Base-by-base conservation (phyloP, 2,888 invertebrate species). In the Harpalus rubripes region DNA sequence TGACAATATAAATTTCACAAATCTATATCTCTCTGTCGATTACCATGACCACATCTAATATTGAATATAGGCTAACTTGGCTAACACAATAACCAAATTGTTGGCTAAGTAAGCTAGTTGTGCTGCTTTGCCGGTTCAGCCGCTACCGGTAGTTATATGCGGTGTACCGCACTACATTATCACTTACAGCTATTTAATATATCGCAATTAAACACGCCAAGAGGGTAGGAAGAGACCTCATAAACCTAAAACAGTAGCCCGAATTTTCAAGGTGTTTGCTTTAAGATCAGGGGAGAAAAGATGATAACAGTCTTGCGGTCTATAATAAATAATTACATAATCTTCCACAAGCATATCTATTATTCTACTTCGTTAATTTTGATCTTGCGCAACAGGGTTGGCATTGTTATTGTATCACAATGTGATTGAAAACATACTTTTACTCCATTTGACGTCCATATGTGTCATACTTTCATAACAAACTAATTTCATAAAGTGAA, bases 121-220 rank as follows among this genome's bases (percentile, higher is more conserved):
- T 12, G 44, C 44, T 4, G n/a, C 7, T 52, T 52, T 52, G 12
- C 39, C 39, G 68, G 68, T 39, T 68, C 5, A 68, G 10, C 39
- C 68, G 68, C 32, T 39, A 68, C 68, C 68, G 68, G 68, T 68
- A 39, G 68, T 15, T 68, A 15, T 68, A 32, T 39, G 68, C 32
- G 68, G 68, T 10, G 32, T n/a, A 68, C 68, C 68, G 68, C 39
- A 68, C 32, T 32, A 39, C 68, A 68, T 68, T 68, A 68, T 39
- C 39, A 39, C 39, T 63, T 63, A 68, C 39, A 39, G 68, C 68
- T 39, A 68, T 68, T 68, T 68, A 68, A 68, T 68, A 68, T 39
- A 68, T 68, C 68, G 68, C 68, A 68, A 68, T 68, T 68, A 68
- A 68, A 68, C 39, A 63, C 63, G 7, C 10, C 22, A 12, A 22